A percentile compares a stretch with the other conserved stretches of the same genome.
Evolutionary conservation across 2,113 vertebrate species (phyloP).

Genomic region (Campylomormyrus numenius): DNA sequence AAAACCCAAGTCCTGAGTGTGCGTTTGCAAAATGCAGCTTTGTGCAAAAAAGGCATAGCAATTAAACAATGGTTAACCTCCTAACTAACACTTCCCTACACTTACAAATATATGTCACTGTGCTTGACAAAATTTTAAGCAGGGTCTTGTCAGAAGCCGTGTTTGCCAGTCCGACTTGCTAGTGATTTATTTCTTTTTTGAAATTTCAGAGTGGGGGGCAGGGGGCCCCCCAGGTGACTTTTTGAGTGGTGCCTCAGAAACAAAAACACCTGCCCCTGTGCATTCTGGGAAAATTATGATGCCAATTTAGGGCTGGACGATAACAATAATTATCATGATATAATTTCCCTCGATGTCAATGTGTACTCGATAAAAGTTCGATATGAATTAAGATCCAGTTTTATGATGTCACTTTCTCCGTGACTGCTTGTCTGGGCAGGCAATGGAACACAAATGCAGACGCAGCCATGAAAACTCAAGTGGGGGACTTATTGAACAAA

Average conservation of each 20-base stretch:
- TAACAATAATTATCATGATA: background rate
- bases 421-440: background rate
- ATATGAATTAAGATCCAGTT: background rate
- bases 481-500: background rate
- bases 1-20: background rate
- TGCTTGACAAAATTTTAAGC: background rate
- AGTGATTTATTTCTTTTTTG: background rate
- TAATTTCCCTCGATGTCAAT: background rate
- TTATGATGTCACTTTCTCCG: background rate
- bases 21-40: background rate
- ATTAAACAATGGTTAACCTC: background rate
- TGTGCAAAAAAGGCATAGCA: background rate
- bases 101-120: background rate
- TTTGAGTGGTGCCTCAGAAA: background rate
- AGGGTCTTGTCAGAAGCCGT: background rate
- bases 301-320: background rate
- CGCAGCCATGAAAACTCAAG: background rate
- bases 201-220: background rate
- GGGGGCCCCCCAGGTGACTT: background rate
- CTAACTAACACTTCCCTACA: background rate
- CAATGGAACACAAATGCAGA: background rate
- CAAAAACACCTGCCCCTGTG: background rate
- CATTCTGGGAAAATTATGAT: background rate
- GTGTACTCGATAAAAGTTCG: background rate
- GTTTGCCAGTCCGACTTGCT: background rate